phyloP scores from a whole-genome alignment of 2,797 vertebrate genomes.

The Pangasius sanitwongsei region DNA sequence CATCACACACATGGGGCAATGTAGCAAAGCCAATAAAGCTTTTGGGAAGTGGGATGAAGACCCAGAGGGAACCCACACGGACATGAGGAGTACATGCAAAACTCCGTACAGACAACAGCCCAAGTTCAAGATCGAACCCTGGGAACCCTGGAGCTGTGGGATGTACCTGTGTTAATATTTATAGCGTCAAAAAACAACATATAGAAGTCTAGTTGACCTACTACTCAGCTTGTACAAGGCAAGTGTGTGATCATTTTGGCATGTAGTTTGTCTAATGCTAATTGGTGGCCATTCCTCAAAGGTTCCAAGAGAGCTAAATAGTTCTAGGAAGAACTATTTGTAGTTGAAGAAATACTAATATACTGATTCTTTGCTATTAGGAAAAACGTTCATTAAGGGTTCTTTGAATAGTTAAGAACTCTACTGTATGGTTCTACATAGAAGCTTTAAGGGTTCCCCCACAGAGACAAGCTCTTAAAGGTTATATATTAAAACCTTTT shows the following conservation, averaged over 20 bases:
- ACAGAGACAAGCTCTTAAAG: background rate
- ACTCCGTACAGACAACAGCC: background rate
- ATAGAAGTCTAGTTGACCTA: background rate
- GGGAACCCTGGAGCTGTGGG: background rate
- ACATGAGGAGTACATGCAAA: background rate
- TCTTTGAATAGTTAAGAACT: background rate
- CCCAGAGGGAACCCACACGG: background rate
- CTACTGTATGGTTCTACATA: background rate
- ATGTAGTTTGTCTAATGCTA: background rate
- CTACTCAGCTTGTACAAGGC: background rate
- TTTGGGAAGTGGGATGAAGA: background rate
- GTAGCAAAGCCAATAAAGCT: background rate
- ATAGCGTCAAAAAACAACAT: background rate
- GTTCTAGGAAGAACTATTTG: background rate
- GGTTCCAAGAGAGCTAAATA: background rate
- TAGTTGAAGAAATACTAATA: background rate
- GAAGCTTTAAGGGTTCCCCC: background rate
- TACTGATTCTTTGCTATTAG: background rate
- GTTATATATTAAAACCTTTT: background rate
- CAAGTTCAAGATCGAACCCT: background rate
- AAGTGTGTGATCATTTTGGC: background rate
- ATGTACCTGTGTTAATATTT: background rate
- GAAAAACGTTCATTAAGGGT: background rate
- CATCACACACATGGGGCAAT: background rate
- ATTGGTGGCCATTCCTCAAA: background rate